Evolutionary conservation across 1,140 invertebrate genomes (phyloP), one percentile per base, ranked within the genome.

Genomic region (Caenorhabditis latens): DNA sequence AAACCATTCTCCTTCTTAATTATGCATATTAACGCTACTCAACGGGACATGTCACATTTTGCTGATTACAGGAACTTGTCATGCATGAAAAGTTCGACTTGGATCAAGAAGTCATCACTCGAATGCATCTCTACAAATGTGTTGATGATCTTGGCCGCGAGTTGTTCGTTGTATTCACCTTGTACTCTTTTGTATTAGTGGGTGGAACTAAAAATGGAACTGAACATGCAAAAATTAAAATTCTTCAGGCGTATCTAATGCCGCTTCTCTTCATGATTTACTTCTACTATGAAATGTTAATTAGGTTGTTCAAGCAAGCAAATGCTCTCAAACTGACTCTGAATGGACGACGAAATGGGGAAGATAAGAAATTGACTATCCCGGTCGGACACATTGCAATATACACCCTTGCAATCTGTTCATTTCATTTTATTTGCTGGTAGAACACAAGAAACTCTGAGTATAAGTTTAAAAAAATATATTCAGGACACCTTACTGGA

Each of bases 401-500:
- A 16, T 92, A 92, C 87, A 92, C 91, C 19, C 92, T 92, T 43
- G 91, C 91, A 46, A 92, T 92, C 71, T 92, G 91, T 19, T 85
- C 87, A 7, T 92, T 92, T 71, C 92, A 90, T 71, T 89, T 92
- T 43, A 16, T 92, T 19, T 92, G 91, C 85, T 92, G 91, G 91
- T 88, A 84, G 3, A 24, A 43, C 13, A 82, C 8, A 61, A 82
- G 16, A 53, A 16, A 32, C n/a, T 14, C 19, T 7, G n/a, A 67
- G 16, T 19, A 50, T 13, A 50, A n/a, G 42, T 6, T 57, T 21
- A 32, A 55, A 32, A 43, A 48, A 8, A 50, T 40, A 46, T 48
- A 24, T 57, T 43, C 50, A 79, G 65, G 83, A 89, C 86, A 32
- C 87, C 87, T 42, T 89, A 89, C 55, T 88, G 88, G 89, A 85